Percentiles rank a stretch among this genome's conserved stretches.
These are phyloP conservation scores for Drosophila infuscata DNA, from an alignment of 2,888 invertebrate species.

Conservation along the genomic window DNA sequence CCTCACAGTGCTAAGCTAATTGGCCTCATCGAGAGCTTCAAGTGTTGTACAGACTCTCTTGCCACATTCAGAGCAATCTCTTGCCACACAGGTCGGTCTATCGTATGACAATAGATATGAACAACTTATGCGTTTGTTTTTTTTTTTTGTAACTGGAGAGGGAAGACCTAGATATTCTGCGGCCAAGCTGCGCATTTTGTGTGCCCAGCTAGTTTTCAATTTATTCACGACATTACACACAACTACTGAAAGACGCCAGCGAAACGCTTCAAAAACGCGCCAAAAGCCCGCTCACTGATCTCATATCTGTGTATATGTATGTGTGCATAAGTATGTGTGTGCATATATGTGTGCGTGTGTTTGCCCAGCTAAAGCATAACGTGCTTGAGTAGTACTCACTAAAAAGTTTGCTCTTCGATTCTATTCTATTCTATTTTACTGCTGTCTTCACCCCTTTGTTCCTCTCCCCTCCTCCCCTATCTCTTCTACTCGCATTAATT, in stretches of 20 bases:
- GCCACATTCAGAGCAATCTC: conserved; percentile 30
- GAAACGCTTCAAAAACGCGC: conserved; percentile 56
- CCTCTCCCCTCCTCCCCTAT: too few species aligned
- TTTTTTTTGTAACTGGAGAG: conserved; percentile 46
- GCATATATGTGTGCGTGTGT: neutral
- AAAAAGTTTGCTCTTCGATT: conserved; percentile 38
- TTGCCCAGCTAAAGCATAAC: conserved; percentile 34
- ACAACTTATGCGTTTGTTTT: conserved; percentile 22
- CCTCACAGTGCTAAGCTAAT: conserved; percentile 49
- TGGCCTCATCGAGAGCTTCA: conserved; percentile 45
- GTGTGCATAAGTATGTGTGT: neutral
- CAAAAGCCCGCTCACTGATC: conserved; percentile 39
- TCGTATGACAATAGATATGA: conserved; percentile 44
- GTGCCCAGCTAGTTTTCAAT: conserved; percentile 22
- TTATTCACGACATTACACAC: conserved; percentile 30
- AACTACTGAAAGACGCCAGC: conserved; percentile 35
- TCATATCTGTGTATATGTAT: neutral
- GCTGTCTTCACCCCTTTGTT: neutral
- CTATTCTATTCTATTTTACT: neutral
- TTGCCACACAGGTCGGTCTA: conserved; percentile 39
- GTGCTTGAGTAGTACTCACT: conserved; percentile 16
- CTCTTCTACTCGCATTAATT: conserved; percentile 38
- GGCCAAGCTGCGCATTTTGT: conserved; percentile 40
- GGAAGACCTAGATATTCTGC: conserved; percentile 63
- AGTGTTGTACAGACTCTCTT: conserved; percentile 27